Evolutionary conservation across 2,888 invertebrate genomes (phyloP), one percentile per base, ranked within the genome.

Genomic region (Candidula unifasciata): DNA sequence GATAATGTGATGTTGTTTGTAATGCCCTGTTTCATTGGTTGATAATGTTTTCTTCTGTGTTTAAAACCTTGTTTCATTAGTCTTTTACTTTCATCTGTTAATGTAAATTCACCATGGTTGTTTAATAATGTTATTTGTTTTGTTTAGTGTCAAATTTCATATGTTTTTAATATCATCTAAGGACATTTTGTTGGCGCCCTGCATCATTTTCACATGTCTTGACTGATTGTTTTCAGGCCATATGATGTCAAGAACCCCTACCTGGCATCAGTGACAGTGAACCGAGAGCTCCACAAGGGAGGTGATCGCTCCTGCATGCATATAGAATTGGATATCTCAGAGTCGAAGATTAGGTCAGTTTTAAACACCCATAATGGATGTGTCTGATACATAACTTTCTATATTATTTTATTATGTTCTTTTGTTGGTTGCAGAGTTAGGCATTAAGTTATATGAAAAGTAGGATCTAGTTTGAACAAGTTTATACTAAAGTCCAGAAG

Each of bases 181-280:
- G 18, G 54, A 54, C 54, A 13, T 18, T 13, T 60, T 60, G 21
- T 21, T 60, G 18, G 21, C 18, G n/a, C 60, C 3, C 21, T 3
- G 21, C 5, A n/a, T 60, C 60, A 24, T n/a, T 60, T 60, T n/a
- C 21, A 60, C 8, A 60, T 44, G 13, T 44, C 44, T 6, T 44
- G 44, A 13, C 44, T 44, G 13, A 10, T 44, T 44, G 37, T 52
- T 76, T 6, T 94, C 93, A 97, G 97, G 85, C 99, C 99, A 16
- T 99, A 96, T 94, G 99, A 99, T 95, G 96, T 97, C n/a, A 99
- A 99, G 95, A 99, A 99, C 95, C 99, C 99, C 33, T 99, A 96
- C 95, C 94, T 99, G 90, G 96, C 99, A 1, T 96, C 96, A 88
- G 96, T 99, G 52, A 95, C 94, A 89, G 96, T 97, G 0, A 98